phyloP scores from a whole-genome alignment of 1,140 invertebrate genomes.

The Bombus vancouverensis region DNA sequence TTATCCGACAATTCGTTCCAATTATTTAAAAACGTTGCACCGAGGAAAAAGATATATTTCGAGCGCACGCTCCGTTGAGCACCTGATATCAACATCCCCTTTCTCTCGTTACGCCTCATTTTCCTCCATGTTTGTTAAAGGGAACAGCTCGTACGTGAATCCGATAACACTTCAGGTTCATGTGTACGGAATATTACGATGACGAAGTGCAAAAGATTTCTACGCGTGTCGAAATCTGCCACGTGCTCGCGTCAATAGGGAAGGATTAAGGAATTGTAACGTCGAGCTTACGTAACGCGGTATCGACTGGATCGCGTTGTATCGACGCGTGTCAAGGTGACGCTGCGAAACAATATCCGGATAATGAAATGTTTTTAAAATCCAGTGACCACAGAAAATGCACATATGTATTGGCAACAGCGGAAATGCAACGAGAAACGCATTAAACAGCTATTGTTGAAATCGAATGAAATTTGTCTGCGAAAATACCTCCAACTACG shows the following conservation, averaged over 20 bases:
- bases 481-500: no score
- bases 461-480: no score
- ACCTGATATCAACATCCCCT: background rate
- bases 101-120: background rate
- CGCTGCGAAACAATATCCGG: constrained; percentile 17
- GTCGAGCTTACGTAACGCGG: constrained; percentile 17
- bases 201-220: background rate
- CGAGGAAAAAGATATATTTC: background rate
- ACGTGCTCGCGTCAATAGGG: background rate
- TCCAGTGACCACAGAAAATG: no score
- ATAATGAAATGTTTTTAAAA: constrained; percentile 5
- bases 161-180: background rate
- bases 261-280: constrained; percentile 18
- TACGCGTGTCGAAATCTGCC: background rate
- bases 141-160: background rate
- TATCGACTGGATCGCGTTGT: constrained; percentile 12
- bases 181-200: background rate
- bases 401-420: background rate
- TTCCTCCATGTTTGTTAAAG: background rate
- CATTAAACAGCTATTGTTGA: no score
- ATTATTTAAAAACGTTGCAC: background rate
- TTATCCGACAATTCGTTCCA: background rate
- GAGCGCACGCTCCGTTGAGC: background rate
- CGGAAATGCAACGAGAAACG: background rate
- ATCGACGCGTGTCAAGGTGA: constrained; percentile 29